Evolutionary conservation across 2,113 vertebrate genomes (phyloP).

Genomic region (Xenotilapia caudafasciata): DNA sequence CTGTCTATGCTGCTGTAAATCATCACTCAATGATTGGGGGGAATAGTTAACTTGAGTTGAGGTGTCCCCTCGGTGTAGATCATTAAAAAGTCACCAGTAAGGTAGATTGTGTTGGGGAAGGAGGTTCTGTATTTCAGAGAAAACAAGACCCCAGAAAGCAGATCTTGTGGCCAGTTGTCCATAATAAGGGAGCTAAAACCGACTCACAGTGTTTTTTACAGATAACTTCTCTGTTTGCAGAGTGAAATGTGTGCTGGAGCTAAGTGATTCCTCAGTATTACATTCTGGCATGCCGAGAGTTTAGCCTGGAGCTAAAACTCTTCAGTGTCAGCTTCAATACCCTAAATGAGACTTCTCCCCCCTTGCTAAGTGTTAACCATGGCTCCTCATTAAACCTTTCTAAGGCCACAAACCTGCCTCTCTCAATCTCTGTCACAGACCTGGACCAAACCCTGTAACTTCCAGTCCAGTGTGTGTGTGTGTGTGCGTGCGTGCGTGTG

Average conservation of each 20-base stretch:
- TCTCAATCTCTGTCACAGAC: neutral
- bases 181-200: neutral
- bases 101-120: neutral
- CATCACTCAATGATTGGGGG: neutral
- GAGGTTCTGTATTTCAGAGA: neutral
- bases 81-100: neutral
- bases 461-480: neutral
- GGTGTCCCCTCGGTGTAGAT: neutral
- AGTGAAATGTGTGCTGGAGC: neutral
- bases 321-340: conserved; percentile 2
- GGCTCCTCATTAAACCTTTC: neutral
- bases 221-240: neutral
- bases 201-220: neutral
- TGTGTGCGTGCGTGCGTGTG: neutral
- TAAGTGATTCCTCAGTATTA: neutral
- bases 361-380: neutral
- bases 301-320: neutral
- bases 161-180: neutral
- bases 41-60: neutral
- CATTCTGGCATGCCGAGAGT: neutral
- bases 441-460: neutral
- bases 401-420: neutral
- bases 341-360: neutral
- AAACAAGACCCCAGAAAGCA: neutral
- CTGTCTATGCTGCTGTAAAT: neutral